These are phyloP conservation scores for Acromyrmex charruanus DNA, from an alignment of 1,140 invertebrate species.

Conservation along the genomic window DNA sequence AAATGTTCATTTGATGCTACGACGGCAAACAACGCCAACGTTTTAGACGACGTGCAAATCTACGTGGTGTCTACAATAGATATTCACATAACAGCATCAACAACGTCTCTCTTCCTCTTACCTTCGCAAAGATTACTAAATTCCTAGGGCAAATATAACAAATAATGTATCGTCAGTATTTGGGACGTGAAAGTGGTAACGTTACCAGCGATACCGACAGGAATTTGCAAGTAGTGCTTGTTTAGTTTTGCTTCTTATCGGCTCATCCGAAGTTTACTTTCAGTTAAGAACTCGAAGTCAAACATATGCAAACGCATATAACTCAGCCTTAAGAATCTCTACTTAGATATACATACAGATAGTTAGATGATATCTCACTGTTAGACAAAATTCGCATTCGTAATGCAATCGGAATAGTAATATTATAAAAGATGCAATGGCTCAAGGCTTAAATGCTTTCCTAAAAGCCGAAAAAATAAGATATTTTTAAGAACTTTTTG, in stretches of 20 bases:
- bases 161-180: conserved; percentile 31
- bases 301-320: conserved; percentile 1
- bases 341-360: neutral
- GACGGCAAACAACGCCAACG: conserved; percentile 38
- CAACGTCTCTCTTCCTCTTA: neutral
- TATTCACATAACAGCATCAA: conserved; percentile 25
- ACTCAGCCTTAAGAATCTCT: conserved; percentile 18
- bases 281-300: conserved; percentile 18
- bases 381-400: neutral
- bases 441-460: neutral
- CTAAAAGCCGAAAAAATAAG: no score
- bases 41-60: conserved; percentile 9
- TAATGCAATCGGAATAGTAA: neutral
- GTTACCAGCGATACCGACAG: neutral
- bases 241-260: conserved; percentile 10
- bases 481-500: no score
- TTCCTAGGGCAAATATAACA: neutral
- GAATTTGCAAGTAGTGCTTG: conserved; percentile 14
- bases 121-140: neutral
- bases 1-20: conserved; percentile 75
- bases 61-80: neutral
- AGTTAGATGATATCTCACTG: neutral
- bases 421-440: neutral
- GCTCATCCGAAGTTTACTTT: conserved; percentile 20
- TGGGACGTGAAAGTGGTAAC: conserved; percentile 36